Conservation (phyloP, 1,140 invertebrate species). For the Sinonovacula constricta region DNA sequence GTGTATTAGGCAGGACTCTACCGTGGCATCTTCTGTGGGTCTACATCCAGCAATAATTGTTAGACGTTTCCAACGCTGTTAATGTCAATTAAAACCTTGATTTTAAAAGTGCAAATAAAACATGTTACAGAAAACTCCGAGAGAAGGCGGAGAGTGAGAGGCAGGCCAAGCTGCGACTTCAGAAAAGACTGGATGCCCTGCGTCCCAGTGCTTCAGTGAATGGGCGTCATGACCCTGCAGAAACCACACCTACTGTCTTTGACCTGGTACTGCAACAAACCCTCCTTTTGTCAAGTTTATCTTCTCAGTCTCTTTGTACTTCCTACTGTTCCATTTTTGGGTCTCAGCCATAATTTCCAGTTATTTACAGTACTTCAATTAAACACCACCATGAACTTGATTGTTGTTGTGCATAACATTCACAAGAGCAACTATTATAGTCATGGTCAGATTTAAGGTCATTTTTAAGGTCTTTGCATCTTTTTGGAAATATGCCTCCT, state of each 20-base stretch:
- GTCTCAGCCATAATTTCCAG: too few species aligned
- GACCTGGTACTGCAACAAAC: slow-evolving; percentile 73
- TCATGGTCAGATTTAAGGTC: too few species aligned
- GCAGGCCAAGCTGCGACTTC: slow-evolving; percentile 64
- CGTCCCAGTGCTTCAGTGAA: slow-evolving; percentile 66
- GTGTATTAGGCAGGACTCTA: too few species aligned
- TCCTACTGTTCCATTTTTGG: too few species aligned
- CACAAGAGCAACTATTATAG: too few species aligned
- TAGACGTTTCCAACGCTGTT: background rate
- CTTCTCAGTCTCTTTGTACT: background rate
- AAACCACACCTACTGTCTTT: slow-evolving; percentile 72
- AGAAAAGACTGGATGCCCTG: slow-evolving; percentile 67
- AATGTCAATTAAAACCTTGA: background rate
- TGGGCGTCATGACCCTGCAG: slow-evolving; percentile 67
- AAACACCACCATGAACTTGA: too few species aligned
- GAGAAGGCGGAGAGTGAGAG: slow-evolving; percentile 66
- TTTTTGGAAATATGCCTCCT: too few species aligned
- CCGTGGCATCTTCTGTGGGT: background rate
- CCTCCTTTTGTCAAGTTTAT: background rate
- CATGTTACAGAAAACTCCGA: slow-evolving; percentile 56
- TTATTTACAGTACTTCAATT: too few species aligned
- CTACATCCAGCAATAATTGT: background rate
- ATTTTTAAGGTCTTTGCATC: too few species aligned
- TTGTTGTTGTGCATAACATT: too few species aligned
- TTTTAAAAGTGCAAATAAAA: slow-evolving; percentile 2